Evolutionary conservation across 1,140 invertebrate species (phyloP), one percentile per base, ranked within the genome.

Genomic region (Calosoma granatense): DNA sequence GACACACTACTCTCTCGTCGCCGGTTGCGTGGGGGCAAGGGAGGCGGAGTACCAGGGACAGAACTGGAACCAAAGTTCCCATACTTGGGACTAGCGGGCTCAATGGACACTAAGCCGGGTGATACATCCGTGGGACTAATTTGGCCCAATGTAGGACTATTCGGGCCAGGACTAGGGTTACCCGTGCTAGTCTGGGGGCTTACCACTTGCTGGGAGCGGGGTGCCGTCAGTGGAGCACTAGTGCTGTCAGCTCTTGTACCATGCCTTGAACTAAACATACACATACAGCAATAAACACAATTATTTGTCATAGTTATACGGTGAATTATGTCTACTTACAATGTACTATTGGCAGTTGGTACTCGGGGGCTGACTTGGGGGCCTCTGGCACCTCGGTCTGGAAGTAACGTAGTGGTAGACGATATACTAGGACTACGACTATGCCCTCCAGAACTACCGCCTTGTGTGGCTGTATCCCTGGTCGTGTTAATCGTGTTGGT

Each of bases 1-100:
- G 78, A 76, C n/a, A 77, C 64, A 22, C 77, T 79, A 63, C 77
- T 80, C 61, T 85, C 82, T 54, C 81, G 69, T 59, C 78, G 76
- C 52, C 79, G 65, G 59, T 71, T 68, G 51, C 81, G 71, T 0
- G 81, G 82, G 6, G 81, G 81, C 23, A 83, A 68, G 17, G 82
- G 81, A 1, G 81, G 56, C 70, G 74, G 64, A 67, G 75, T 64
- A 59, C 71, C 59, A 68, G 74, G 55, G 73, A 70, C 22, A 72
- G 62, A 54, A 26, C 19, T 30, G 4, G 26, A n/a, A 15, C 14
- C 15, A 30, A 26, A 26, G 36, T 19, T 54, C 1, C 63, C 59
- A 36, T 68, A 58, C 20, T 66, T 57, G 15, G 70, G 70, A 56
- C 78, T 72, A 60, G 69, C 73, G 1, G 74, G 73, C 51, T 76